Percentiles rank a stretch among this genome's conserved stretches.
These are phyloP conservation scores for Caenorhabditis sp. DNA, from an alignment of 2,888 invertebrate genomes.

Conservation along the genomic window DNA sequence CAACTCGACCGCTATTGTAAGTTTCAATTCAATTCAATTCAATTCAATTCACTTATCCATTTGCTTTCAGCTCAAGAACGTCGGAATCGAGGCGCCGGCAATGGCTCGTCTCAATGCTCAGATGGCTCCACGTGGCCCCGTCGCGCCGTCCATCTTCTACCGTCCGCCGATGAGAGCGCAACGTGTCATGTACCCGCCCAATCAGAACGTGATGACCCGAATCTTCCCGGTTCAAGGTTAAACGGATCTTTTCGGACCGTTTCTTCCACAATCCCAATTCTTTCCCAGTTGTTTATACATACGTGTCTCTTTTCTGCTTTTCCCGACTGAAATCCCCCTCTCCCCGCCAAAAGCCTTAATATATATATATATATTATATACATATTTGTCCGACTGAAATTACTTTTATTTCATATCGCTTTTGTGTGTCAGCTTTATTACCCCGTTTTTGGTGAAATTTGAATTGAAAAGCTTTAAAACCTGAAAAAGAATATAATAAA, in stretches of 20 bases:
- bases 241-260: neutral
- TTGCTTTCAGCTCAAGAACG: slow-evolving; percentile 51
- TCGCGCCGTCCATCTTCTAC: slow-evolving; percentile 66
- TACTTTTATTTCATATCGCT: slow-evolving; percentile 16
- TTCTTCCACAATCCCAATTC: neutral
- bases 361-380: slow-evolving; percentile 19
- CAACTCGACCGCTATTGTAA: slow-evolving; percentile 76
- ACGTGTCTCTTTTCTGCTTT: slow-evolving; percentile 20
- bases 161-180: slow-evolving; percentile 50
- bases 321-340: neutral
- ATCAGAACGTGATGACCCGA: slow-evolving; percentile 47
- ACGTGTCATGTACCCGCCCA: slow-evolving; percentile 43
- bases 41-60: slow-evolving; percentile 32
- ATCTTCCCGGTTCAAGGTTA: slow-evolving; percentile 60
- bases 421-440: slow-evolving; percentile 16
- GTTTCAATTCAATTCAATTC: slow-evolving; percentile 26
- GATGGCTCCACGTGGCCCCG: slow-evolving; percentile 32
- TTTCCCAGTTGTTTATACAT: slow-evolving; percentile 47
- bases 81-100: slow-evolving; percentile 50
- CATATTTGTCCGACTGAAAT: slow-evolving; percentile 18
- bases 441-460: neutral
- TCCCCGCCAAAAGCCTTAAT: neutral
- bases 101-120: neutral
- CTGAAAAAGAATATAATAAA: slow-evolving; percentile 26
- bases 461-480: slow-evolving; percentile 23